Conservation (phyloP, 64 coral and sea anemone species). For the Anthopleura sola region DNA sequence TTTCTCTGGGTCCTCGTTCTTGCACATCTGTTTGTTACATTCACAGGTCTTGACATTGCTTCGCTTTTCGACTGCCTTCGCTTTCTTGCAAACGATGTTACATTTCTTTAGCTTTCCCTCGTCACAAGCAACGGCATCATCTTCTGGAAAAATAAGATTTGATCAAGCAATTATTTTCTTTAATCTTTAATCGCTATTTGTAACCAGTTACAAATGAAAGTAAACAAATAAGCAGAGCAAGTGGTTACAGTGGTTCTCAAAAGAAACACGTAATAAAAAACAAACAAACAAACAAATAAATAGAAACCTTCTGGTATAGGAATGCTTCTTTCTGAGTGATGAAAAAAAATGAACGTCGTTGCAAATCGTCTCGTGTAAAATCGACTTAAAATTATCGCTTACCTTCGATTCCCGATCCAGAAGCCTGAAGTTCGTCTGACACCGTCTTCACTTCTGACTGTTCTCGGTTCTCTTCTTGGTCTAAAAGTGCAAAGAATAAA, state of each 20-base stretch:
- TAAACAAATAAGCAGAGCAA: too few relatives aligned
- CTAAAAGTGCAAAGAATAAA: not conserved
- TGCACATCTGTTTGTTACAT: not conserved
- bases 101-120: constrained; percentile 18
- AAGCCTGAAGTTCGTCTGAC: not conserved
- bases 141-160: not conserved
- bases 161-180: not conserved
- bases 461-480: not conserved
- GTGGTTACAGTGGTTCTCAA: too few relatives aligned
- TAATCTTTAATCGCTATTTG: too few relatives aligned
- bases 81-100: not conserved
- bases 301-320: too few relatives aligned
- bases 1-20: constrained; percentile 1
- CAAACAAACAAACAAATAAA: too few relatives aligned
- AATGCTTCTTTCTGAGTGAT: too few relatives aligned
- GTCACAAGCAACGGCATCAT: not conserved
- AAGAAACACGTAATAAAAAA: too few relatives aligned
- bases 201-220: too few relatives aligned
- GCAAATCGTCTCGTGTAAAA: too few relatives aligned
- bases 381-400: not conserved
- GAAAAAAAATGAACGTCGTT: too few relatives aligned
- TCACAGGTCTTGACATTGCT: not conserved
- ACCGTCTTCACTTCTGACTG: not conserved
- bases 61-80: constrained; percentile 4
- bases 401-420: not conserved